Conservation (phyloP, 2,888 invertebrate species). For the Polydrusus cervinus region DNA sequence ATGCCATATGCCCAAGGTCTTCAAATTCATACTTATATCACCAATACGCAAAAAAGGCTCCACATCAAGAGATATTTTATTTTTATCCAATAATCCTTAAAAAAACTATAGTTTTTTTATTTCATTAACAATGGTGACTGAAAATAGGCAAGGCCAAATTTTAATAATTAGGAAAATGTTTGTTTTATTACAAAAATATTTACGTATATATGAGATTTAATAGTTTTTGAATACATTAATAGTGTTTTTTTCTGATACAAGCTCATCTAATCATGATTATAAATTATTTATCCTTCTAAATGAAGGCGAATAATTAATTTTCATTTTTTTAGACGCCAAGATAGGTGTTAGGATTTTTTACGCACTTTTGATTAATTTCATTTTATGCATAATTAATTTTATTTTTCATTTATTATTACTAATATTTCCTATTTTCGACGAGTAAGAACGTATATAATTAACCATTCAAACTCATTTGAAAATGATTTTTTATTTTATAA, state of each 20-base stretch:
- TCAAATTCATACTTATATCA: no score
- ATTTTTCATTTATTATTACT: neutral
- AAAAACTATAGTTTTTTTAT: neutral
- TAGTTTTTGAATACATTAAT: constrained; percentile 26
- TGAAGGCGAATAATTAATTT: constrained; percentile 27
- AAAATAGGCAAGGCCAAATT: constrained; percentile 23
- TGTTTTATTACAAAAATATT: constrained; percentile 33
- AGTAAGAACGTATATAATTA: no score
- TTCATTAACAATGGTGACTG: neutral
- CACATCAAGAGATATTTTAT: neutral
- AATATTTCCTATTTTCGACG: neutral
- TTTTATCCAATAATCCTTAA: neutral
- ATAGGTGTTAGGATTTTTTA: constrained; percentile 20
- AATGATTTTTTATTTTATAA: no score
- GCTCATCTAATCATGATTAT: constrained; percentile 11
- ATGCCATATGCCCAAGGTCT: no score
- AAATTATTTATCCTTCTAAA: constrained; percentile 8
- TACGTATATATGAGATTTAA: constrained; percentile 20
- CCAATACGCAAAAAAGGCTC: neutral
- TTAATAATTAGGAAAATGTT: constrained; percentile 21
- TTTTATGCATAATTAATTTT: constrained; percentile 11
- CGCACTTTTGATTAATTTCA: constrained; percentile 11
- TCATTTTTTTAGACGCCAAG: neutral
- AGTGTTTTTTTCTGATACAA: constrained; percentile 3
- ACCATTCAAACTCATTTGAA: no score